Evolutionary conservation across 2,113 vertebrate genomes (phyloP).

Genomic region (Channa maculata): DNA sequence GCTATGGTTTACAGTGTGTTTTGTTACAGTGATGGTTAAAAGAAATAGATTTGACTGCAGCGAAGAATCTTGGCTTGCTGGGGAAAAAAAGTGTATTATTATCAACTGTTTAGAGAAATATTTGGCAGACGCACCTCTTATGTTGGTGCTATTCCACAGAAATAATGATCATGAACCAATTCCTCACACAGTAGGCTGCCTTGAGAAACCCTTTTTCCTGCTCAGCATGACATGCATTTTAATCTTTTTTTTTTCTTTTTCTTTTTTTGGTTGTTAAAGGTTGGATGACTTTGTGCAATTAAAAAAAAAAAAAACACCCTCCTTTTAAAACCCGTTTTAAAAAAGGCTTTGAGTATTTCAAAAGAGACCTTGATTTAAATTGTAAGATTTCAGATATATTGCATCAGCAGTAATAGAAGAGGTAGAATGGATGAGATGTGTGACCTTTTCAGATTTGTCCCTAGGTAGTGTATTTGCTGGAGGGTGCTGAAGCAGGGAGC

Average conservation of each 20-base stretch:
- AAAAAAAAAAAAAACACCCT: not conserved
- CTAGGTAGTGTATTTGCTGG: conserved; percentile 78
- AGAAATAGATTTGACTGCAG: not conserved
- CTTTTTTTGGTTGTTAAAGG: conserved; percentile 4
- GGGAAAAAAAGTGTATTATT: not conserved
- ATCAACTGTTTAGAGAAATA: conserved; percentile 18
- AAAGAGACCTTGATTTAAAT: conserved; percentile 72
- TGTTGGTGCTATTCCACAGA: conserved; percentile 3
- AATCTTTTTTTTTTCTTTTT: not conserved
- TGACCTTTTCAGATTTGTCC: conserved; percentile 81
- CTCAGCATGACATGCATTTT: conserved; percentile 6
- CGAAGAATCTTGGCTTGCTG: not conserved
- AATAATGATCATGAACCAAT: not conserved
- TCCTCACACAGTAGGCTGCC: not conserved
- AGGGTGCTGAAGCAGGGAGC: conserved; percentile 69
- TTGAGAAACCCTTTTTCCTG: not conserved
- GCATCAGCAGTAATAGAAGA: conserved; percentile 71
- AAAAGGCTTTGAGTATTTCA: conserved; percentile 58
- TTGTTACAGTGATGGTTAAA: not conserved
- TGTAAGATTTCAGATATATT: conserved; percentile 70
- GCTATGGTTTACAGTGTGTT: not conserved
- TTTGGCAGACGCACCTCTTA: not conserved
- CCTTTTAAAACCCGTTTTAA: conserved; percentile 6
- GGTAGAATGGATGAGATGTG: conserved; percentile 77
- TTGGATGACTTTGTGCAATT: conserved; percentile 31